Evolutionary conservation across 1,140 invertebrate species (phyloP).

Genomic region (Nautilus pompilius): DNA sequence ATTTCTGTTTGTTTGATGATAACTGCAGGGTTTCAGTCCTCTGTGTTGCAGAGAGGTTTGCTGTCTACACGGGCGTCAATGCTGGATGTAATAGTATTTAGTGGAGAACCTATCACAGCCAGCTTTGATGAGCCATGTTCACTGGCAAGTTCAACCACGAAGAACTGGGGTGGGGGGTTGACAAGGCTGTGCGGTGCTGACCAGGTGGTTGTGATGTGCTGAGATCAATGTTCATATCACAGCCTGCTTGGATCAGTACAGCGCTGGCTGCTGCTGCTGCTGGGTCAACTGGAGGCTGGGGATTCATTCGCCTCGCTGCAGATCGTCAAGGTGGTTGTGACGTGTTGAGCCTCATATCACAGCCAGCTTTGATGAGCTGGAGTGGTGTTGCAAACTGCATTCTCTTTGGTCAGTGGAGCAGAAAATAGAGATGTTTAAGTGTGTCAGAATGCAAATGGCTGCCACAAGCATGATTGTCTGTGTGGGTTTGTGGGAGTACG

Average conservation of each 20-base stretch:
- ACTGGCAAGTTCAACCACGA: too few species aligned
- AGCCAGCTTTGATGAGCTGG: slow-evolving; percentile 52
- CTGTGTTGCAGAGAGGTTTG: too few species aligned
- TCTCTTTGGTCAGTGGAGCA: slow-evolving; percentile 15
- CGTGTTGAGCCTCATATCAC: slow-evolving; percentile 34
- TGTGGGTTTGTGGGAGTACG: too few species aligned
- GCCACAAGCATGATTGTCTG: too few species aligned
- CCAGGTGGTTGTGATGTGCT: slow-evolving; percentile 47
- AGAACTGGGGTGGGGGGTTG: too few species aligned
- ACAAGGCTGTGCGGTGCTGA: slow-evolving; percentile 26
- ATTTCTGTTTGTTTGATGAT: too few species aligned
- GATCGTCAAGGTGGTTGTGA: slow-evolving; percentile 42
- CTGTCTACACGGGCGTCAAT: slow-evolving; percentile 64
- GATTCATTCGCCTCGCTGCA: slow-evolving; percentile 4
- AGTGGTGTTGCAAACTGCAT: not conserved
- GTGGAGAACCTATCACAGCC: slow-evolving; percentile 31
- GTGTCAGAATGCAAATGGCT: too few species aligned
- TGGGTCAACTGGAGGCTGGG: slow-evolving; percentile 1
- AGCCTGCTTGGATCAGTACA: slow-evolving; percentile 54
- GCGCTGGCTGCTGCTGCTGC: not conserved
- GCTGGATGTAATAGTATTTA: slow-evolving; percentile 71
- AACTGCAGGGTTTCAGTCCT: too few species aligned
- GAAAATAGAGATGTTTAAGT: slow-evolving; percentile 28
- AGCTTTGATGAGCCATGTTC: slow-evolving; percentile 35
- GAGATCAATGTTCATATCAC: slow-evolving; percentile 38